Conservation (phyloP, 2,113 vertebrate species). For the Hystrix brachyura region DNA sequence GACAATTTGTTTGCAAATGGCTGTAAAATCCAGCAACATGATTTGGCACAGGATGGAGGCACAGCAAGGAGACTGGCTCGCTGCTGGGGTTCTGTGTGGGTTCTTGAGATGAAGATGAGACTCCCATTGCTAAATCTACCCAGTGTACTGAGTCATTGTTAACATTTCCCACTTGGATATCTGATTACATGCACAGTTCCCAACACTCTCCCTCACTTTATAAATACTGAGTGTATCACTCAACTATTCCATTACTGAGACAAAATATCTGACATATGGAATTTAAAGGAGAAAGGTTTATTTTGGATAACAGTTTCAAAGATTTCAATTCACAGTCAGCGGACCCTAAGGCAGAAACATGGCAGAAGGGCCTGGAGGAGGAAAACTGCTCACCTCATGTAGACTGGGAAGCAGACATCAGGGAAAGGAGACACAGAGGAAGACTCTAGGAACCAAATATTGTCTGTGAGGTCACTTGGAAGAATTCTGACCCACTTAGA, state of each 20-base stretch:
- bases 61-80: accelerated
- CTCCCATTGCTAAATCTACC: accelerated
- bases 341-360: not conserved
- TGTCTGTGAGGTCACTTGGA: not conserved
- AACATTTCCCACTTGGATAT: not conserved
- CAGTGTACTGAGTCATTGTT: accelerated
- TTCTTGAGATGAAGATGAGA: not conserved
- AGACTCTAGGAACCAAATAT: not conserved
- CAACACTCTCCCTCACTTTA: accelerated
- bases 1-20: not conserved
- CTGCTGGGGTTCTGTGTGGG: not conserved
- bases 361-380: not conserved
- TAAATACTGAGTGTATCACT: not conserved
- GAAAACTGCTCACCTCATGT: not conserved
- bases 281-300: not conserved
- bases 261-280: not conserved
- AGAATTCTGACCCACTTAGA: not conserved
- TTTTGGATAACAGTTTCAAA: not conserved
- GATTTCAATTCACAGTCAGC: not conserved
- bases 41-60: too few species aligned
- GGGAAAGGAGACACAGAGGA: not conserved
- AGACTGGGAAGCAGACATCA: not conserved
- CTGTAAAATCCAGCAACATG: too few species aligned
- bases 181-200: not conserved
- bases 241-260: not conserved